Percentiles rank a stretch among this genome's conserved stretches.
phyloP scores from a whole-genome alignment of 1,140 invertebrate genomes.

The Zophobas atratus region DNA sequence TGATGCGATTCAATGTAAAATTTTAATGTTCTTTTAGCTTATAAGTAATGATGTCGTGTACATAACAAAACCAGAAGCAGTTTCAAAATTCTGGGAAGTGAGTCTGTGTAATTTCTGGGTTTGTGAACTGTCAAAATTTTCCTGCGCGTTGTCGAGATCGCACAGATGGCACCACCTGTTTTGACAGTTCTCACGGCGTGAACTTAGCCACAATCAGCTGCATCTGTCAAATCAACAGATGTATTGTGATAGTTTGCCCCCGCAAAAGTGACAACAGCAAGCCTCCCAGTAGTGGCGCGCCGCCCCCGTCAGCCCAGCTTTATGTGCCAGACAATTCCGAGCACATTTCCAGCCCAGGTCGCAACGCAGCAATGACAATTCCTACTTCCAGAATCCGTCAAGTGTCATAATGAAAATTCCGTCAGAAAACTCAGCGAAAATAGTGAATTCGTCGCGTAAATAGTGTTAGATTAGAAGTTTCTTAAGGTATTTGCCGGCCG shows the following conservation, averaged over 20 bases:
- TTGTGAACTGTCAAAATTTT: no score
- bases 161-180: neutral
- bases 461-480: slow-evolving; percentile 35
- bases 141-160: neutral
- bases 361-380: slow-evolving; percentile 10
- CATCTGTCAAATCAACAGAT: slow-evolving; percentile 39
- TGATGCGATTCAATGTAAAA: no score
- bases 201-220: slow-evolving; percentile 41
- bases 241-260: slow-evolving; percentile 28
- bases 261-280: neutral
- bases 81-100: no score
- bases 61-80: no score
- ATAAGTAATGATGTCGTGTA: no score
- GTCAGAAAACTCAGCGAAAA: slow-evolving; percentile 23
- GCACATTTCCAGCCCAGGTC: neutral
- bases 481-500: slow-evolving; percentile 5
- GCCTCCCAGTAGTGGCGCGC: neutral
- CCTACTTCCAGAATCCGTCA: neutral
- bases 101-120: no score
- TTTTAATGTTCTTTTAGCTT: no score
- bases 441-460: slow-evolving; percentile 22
- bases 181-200: slow-evolving; percentile 6
- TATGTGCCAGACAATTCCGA: slow-evolving; percentile 1
- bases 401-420: slow-evolving; percentile 41
- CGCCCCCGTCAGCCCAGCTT: neutral